Conservation (phyloP, 2,888 invertebrate species). For the Agrochola macilenta region DNA sequence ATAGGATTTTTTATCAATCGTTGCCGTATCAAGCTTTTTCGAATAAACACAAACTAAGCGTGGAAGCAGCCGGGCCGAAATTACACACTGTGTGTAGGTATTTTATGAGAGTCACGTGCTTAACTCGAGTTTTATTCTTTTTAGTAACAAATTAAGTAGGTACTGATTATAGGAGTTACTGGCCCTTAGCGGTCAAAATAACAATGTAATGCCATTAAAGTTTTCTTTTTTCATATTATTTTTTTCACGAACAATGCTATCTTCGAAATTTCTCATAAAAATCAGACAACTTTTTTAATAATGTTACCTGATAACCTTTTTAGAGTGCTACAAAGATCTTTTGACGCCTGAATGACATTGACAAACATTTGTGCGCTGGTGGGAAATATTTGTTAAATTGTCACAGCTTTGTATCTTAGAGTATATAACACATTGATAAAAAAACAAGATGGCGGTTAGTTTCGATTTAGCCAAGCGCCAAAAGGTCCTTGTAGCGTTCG, state of each 20-base stretch:
- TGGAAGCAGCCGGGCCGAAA: no score
- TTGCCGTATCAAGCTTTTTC: no score
- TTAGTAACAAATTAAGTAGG: not conserved
- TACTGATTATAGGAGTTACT: not conserved
- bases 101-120: not conserved
- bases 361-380: no score
- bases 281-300: not conserved
- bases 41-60: no score
- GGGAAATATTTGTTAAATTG: not conserved
- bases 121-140: not conserved
- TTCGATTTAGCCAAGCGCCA: no score
- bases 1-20: no score
- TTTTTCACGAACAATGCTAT: not conserved
- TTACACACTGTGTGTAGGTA: no score
- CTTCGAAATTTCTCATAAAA: not conserved
- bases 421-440: no score
- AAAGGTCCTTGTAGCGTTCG: no score
- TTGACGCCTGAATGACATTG: not conserved
- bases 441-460: no score
- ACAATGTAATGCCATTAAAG: not conserved
- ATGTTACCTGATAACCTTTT: not conserved
- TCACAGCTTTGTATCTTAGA: not conserved
- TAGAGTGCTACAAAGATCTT: not conserved
- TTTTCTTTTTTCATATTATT: not conserved
- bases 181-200: not conserved